Base-by-base conservation (phyloP, 2,797 vertebrate genomes). In the Cossypha caffra region DNA sequence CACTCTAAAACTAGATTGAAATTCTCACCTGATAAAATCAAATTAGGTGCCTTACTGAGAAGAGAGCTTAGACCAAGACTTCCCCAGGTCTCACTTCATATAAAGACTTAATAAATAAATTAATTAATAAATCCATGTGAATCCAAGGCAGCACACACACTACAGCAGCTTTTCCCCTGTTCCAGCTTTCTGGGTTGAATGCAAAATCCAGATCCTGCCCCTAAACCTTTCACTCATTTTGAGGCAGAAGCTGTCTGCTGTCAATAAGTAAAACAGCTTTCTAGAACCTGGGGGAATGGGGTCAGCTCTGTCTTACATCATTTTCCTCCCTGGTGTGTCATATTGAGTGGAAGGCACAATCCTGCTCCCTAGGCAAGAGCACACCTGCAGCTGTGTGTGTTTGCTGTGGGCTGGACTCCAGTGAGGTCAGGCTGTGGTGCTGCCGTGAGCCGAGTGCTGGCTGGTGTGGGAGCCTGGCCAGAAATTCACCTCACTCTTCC, bases 401-500 rank as follows among this genome's bases (percentile, higher is more conserved):
- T 73, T 67, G 73, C 66, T 59, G 50, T 50, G 42, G 26, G 23
- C 19, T 2, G 0, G n/a, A 11, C 25, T 40, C 13, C 24, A 42
- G 20, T 14, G 31, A 43, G n/a, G 17, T 64, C 63, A 43, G 25
- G 38, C 23, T 21, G 18, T 24, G 17, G 28, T 3, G 3, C 10
- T 52, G 50, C 52, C 57, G 55, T n/a, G 40, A 62, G 17, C 20
- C 0, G 1, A 11, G 18, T 1, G 0, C 42, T 45, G 48, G 42
- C 5, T 74, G 45, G 18, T 0, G 1, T 31, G 67, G 40, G 38
- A 93, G 37, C 25, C 67, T 76, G 59, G 33, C 25, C 68, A 61
- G 45, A 13, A 78, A 7, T 28, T 66, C 0, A 0, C 16, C 45
- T 74, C 40, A 11, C 17, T 48, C 28, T 61, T 66, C 45, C 37